Evolutionary conservation across 2,888 invertebrate species (phyloP).

Genomic region (Habrosyne pyritoides): DNA sequence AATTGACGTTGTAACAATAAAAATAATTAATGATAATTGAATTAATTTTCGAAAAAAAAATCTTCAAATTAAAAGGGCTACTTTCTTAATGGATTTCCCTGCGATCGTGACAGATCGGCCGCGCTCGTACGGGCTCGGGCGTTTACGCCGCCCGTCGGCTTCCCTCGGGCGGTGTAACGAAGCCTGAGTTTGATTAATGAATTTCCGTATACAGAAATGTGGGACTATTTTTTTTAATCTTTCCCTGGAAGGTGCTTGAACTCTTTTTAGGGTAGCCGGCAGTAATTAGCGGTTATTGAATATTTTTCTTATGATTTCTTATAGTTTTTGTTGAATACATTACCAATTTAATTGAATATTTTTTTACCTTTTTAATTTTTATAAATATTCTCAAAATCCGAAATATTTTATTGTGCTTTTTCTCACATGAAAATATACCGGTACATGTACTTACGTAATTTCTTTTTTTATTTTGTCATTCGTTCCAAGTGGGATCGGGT

Average conservation of each 20-base stretch:
- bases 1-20: slow-evolving; percentile 32
- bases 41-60: slow-evolving; percentile 50
- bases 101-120: slow-evolving; percentile 34
- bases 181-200: slow-evolving; percentile 64
- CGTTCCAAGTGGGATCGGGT: background rate
- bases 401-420: background rate
- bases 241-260: slow-evolving; percentile 54
- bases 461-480: background rate
- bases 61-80: slow-evolving; percentile 54
- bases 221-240: slow-evolving; percentile 40
- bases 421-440: background rate
- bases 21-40: slow-evolving; percentile 51
- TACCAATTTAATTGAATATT: slow-evolving; percentile 24
- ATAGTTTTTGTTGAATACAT: slow-evolving; percentile 41
- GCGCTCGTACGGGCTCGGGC: slow-evolving; percentile 40
- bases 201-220: slow-evolving; percentile 56
- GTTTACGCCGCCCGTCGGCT: slow-evolving; percentile 27
- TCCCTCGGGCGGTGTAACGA: slow-evolving; percentile 53
- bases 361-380: background rate
- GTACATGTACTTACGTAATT: background rate
- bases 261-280: slow-evolving; percentile 56
- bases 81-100: slow-evolving; percentile 33
- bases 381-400: background rate
- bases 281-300: slow-evolving; percentile 59
- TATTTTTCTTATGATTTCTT: slow-evolving; percentile 38